phyloP scores from a whole-genome alignment of 2,113 vertebrate species.

The Paramisgurnus dabryanus region DNA sequence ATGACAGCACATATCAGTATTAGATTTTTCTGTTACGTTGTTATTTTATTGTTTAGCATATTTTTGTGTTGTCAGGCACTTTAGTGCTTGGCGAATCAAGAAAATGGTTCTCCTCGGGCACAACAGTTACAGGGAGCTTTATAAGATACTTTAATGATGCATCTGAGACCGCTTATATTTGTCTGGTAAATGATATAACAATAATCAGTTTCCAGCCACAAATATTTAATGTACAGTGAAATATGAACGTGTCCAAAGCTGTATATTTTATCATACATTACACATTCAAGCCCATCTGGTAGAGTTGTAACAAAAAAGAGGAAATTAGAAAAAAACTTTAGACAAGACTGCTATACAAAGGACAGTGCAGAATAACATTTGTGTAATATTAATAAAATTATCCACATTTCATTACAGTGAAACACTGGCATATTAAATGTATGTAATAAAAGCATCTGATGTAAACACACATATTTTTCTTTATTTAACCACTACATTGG shows the following conservation, averaged over 20 bases:
- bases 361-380: neutral
- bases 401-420: neutral
- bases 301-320: constrained; percentile 7
- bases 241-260: constrained; percentile 33
- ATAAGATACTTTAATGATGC: constrained; percentile 12
- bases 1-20: neutral
- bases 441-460: too few relatives aligned
- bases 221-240: constrained; percentile 31
- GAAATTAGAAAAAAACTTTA: neutral
- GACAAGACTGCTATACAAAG: neutral
- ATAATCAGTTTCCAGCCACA: constrained; percentile 19
- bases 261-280: constrained; percentile 42
- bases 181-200: constrained; percentile 1
- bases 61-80: neutral
- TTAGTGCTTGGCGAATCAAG: constrained; percentile 5
- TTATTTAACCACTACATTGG: neutral
- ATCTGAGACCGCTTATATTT: constrained; percentile 4
- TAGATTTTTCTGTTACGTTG: neutral
- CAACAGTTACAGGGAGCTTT: neutral
- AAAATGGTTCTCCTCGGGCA: neutral
- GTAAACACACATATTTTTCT: neutral
- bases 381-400: neutral
- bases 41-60: neutral
- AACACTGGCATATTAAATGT: too few relatives aligned
- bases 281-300: constrained; percentile 23